Conservation (phyloP, 2,113 vertebrate species). For the Oncorhynchus masou region DNA sequence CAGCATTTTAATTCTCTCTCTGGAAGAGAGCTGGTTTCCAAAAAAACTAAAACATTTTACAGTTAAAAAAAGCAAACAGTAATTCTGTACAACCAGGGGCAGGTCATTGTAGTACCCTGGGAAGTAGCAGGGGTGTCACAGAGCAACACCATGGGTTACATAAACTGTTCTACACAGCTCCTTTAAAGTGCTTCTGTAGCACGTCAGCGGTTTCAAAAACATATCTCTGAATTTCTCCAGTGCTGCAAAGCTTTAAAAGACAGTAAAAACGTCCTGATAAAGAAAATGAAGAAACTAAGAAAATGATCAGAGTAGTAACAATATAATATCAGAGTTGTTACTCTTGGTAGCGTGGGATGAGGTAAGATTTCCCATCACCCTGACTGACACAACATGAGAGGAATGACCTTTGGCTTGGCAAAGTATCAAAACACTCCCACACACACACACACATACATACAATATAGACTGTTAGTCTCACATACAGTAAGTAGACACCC, state of each 20-base stretch:
- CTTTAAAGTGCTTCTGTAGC: background rate
- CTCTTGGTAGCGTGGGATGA: background rate
- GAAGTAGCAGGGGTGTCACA: slow-evolving; percentile 9
- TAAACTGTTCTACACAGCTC: background rate
- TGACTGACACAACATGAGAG: slow-evolving; percentile 15
- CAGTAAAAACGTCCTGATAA: slow-evolving; percentile 35
- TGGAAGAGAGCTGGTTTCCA: background rate
- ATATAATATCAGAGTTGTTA: background rate
- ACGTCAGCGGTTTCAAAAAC: background rate
- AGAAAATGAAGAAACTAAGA: slow-evolving; percentile 16
- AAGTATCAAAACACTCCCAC: slow-evolving; percentile 8
- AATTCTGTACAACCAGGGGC: slow-evolving; percentile 32
- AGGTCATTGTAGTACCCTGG: background rate
- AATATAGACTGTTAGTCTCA: slow-evolving; percentile 21
- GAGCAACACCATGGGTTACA: background rate
- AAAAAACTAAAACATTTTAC: slow-evolving; percentile 3
- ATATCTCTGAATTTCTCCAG: background rate
- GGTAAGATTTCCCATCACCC: background rate
- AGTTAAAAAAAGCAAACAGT: slow-evolving; percentile 23
- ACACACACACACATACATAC: background rate
- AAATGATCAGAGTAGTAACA: background rate
- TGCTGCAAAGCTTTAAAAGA: slow-evolving; percentile 17
- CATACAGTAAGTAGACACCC: slow-evolving; percentile 20
- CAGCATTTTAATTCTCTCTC: slow-evolving; percentile 23
- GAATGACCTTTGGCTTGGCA: slow-evolving; percentile 22